Percentiles rank a stretch among this genome's conserved stretches.
Conservation (phyloP, 1,140 invertebrate genomes). For the Dendroctonus ponderosae region DNA sequence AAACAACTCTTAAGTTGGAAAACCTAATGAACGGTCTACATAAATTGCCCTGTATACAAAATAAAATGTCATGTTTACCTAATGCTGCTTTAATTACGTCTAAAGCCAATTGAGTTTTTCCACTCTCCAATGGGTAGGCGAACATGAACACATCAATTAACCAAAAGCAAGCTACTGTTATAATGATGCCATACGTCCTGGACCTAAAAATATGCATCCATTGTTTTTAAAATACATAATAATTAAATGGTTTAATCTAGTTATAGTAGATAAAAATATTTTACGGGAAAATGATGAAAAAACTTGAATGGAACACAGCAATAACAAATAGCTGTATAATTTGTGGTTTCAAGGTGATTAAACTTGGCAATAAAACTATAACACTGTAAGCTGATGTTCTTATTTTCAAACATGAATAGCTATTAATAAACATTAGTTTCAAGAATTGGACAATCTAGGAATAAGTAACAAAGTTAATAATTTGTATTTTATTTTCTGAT, state of each 20-base stretch:
- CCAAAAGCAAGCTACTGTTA: conserved; percentile 21
- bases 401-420: not conserved
- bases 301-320: not conserved
- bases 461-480: no score
- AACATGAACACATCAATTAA: conserved; percentile 4
- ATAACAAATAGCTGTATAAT: not conserved
- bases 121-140: conserved; percentile 2
- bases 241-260: not conserved
- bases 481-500: not conserved
- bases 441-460: no score
- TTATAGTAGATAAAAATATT: not conserved
- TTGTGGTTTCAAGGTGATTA: not conserved
- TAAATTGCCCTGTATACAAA: no score
- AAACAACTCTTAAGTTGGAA: no score
- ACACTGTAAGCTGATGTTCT: not conserved
- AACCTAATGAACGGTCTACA: no score
- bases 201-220: conserved; percentile 12
- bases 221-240: not conserved
- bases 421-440: no score
- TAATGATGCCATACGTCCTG: conserved; percentile 20
- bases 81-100: conserved; percentile 27
- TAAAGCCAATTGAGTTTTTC: conserved; percentile 18
- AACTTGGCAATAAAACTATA: not conserved
- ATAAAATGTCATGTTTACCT: conserved; percentile 12
- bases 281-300: not conserved